Evolutionary conservation across 2,888 invertebrate species (phyloP).

Genomic region (Byasa hedistus): DNA sequence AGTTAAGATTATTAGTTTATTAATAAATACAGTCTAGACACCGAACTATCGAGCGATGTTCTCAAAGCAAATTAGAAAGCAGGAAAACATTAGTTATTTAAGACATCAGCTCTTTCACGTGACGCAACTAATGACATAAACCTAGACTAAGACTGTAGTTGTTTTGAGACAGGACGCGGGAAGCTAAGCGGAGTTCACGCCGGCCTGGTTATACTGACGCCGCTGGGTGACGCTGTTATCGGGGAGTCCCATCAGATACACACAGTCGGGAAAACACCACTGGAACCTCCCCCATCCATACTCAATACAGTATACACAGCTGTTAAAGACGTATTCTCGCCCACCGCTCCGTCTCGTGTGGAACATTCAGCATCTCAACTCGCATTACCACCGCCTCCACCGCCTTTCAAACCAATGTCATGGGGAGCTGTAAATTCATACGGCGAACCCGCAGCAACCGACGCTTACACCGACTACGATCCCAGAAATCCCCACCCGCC

Average conservation of each 20-base stretch:
- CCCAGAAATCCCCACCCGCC: conserved; percentile 53
- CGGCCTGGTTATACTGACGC: conserved; percentile 69
- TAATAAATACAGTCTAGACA: not conserved
- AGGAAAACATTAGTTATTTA: conserved; percentile 26
- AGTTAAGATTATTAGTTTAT: not conserved
- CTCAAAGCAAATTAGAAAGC: conserved; percentile 32
- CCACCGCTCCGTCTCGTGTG: conserved; percentile 39
- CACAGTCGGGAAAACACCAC: conserved; percentile 54
- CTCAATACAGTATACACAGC: conserved; percentile 67
- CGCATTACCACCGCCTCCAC: conserved; percentile 58
- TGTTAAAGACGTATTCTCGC: conserved; percentile 61
- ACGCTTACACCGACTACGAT: conserved; percentile 59
- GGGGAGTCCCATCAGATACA: conserved; percentile 52
- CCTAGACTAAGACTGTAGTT: conserved; percentile 43
- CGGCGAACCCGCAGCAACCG: conserved; percentile 64
- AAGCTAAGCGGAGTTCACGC: conserved; percentile 73
- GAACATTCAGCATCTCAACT: conserved; percentile 42
- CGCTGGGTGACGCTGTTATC: conserved; percentile 55
- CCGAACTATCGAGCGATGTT: conserved; percentile 7
- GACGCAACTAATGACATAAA: conserved; percentile 30
- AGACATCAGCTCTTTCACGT: conserved; percentile 11
- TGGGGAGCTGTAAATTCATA: conserved; percentile 72
- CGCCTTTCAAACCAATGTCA: conserved; percentile 59
- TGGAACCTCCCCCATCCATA: conserved; percentile 67
- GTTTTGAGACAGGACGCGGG: conserved; percentile 74